Evolutionary conservation across 1,140 invertebrate genomes (phyloP).

Genomic region (Tyrophagus putrescentiae): DNA sequence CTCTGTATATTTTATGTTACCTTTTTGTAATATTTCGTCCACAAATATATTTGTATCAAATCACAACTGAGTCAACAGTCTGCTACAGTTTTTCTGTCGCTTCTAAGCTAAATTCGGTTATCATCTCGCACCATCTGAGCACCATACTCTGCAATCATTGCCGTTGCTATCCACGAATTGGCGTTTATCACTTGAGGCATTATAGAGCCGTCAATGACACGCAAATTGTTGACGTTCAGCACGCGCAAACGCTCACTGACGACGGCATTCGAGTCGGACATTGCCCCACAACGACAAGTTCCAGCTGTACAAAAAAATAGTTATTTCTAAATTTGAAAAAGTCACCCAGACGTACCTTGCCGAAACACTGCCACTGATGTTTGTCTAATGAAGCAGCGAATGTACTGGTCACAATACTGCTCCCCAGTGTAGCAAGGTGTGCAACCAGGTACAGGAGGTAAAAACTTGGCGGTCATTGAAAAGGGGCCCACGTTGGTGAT

Average conservation of each 20-base stretch:
- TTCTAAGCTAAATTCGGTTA: slow-evolving; percentile 34
- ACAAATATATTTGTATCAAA: too few relatives aligned
- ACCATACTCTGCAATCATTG: slow-evolving; percentile 74
- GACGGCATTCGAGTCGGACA: slow-evolving; percentile 9
- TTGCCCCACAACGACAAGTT: slow-evolving; percentile 38
- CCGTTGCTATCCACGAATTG: slow-evolving; percentile 59
- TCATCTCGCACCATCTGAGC: slow-evolving; percentile 54
- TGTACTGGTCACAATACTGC: neutral
- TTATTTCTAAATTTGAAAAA: neutral
- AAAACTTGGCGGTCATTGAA: slow-evolving; percentile 1
- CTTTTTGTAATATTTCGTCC: too few relatives aligned
- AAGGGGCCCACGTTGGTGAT: slow-evolving; percentile 19
- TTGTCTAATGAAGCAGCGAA: slow-evolving; percentile 9
- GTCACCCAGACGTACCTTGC: neutral
- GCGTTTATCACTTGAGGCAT: slow-evolving; percentile 55
- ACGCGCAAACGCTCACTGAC: slow-evolving; percentile 14
- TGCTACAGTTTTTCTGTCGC: too few relatives aligned
- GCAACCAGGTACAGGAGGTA: slow-evolving; percentile 43
- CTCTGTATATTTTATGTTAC: too few relatives aligned
- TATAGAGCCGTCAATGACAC: slow-evolving; percentile 60
- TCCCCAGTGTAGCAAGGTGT: slow-evolving; percentile 38
- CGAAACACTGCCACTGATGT: slow-evolving; percentile 1
- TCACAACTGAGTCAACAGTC: too few relatives aligned
- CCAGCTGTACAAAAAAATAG: slow-evolving; percentile 49
- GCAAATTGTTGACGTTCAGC: slow-evolving; percentile 40